Conservation (phyloP, 2,113 vertebrate species). For the Dasyprocta punctata region DNA sequence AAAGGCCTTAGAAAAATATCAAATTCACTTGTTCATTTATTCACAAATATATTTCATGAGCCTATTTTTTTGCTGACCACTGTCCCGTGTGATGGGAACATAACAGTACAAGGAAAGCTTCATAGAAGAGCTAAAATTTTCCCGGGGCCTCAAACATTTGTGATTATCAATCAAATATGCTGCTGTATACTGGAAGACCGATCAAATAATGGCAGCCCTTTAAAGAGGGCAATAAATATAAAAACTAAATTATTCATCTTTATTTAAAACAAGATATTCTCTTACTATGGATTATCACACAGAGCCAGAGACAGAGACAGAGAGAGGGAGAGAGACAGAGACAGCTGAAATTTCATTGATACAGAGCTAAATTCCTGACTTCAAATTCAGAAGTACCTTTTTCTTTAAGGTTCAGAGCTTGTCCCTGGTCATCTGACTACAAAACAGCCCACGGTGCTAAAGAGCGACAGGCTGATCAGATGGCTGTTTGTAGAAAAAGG, state of each 20-base stretch:
- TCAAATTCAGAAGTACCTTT: conserved; percentile 49
- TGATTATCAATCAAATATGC: conserved; percentile 3
- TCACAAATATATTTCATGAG: background rate
- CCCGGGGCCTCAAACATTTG: background rate
- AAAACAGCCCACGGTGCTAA: background rate
- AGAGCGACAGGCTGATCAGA: background rate
- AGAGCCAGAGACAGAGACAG: background rate
- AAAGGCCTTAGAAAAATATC: background rate
- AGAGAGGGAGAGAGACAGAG: background rate
- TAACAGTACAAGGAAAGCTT: background rate
- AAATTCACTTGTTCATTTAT: conserved; percentile 13
- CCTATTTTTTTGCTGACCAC: background rate
- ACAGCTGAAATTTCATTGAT: background rate
- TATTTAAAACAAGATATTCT: conserved; percentile 44
- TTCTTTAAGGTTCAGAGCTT: background rate
- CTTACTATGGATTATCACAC: background rate
- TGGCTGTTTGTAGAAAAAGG: conserved; percentile 5
- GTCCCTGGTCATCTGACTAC: background rate
- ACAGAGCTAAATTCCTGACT: background rate
- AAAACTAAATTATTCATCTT: conserved; percentile 23
- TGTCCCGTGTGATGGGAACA: background rate
- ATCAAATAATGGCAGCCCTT: background rate
- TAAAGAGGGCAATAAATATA: background rate
- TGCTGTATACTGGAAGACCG: background rate
- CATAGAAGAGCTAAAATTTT: background rate